Evolutionary conservation across 2,888 invertebrate genomes (phyloP), one percentile per base, ranked within the genome.

Genomic region (Dasypolia templi): DNA sequence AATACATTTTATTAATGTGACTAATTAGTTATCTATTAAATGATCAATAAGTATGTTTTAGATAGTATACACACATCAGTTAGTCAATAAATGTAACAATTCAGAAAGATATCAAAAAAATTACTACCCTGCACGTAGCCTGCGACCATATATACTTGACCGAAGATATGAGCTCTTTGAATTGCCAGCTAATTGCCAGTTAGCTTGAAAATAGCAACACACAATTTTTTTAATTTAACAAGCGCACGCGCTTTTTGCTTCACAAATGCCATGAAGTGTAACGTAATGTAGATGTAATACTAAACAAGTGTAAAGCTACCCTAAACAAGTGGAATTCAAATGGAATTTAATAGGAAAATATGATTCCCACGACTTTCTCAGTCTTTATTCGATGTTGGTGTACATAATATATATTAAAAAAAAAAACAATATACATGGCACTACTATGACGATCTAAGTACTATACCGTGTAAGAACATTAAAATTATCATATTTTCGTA

Each of bases 311-410:
- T 77, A 81, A 66, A 76, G 39, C 68, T 84, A 76, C 66, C 53
- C 75, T 86, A 82, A 84, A 79, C 64, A 77, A 85, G 73, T 81
- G 75, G 68, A 82, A 77, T 73, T 74, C 69, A 64, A 82, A 75
- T 80, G 83, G 72, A 76, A 75, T 81, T 82, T 75, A 7, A 66
- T 69, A 85, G 83, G 74, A 79, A 81, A 81, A 77, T 79, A 79
- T 70, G 70, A 77, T 81, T 84, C 82, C 81, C 79, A 85, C 79
- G 93, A 93, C 93, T 91, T 91, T 82, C 81, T 94, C 95, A 95
- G 95, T 95, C 95, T 95, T 94, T 86, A 89, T 92, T 95, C 95
- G 94, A 94, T 95, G 94, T 93, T 85, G 89, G 74, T 89, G 89
- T 89, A 91, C 80, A 89, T 81, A 77, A 74, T 70, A 72, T 70